Conservation (phyloP, 1,140 invertebrate species). For the Lerema accius region DNA sequence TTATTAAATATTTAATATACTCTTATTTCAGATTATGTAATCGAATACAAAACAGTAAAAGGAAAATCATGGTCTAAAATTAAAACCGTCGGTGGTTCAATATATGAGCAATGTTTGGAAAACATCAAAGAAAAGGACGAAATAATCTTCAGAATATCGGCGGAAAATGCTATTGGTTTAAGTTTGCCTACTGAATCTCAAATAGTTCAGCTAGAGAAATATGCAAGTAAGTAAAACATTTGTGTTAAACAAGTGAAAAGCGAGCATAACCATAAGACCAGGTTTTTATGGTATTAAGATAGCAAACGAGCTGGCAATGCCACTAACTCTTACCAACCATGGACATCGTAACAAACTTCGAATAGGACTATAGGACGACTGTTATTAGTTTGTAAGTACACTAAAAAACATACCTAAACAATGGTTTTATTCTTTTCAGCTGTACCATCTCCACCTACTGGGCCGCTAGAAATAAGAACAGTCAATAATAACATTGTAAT, state of each 20-base stretch:
- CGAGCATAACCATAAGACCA: too few relatives aligned
- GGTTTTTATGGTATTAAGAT: too few relatives aligned
- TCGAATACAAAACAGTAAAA: slow-evolving; percentile 92
- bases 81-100: slow-evolving; percentile 90
- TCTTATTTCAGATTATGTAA: slow-evolving; percentile 92
- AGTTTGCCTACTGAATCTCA: slow-evolving; percentile 91
- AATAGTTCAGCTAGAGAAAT: slow-evolving; percentile 93
- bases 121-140: slow-evolving; percentile 95
- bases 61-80: slow-evolving; percentile 95
- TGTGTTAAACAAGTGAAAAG: too few relatives aligned
- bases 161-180: slow-evolving; percentile 94
- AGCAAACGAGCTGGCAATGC: too few relatives aligned
- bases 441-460: slow-evolving; percentile 94
- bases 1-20: too few relatives aligned
- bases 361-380: too few relatives aligned
- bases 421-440: slow-evolving; percentile 82
- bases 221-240: slow-evolving; percentile 93
- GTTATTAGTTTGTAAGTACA: too few relatives aligned
- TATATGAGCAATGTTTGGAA: slow-evolving; percentile 90
- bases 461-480: slow-evolving; percentile 92
- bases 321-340: too few relatives aligned
- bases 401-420: background rate
- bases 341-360: too few relatives aligned
- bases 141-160: slow-evolving; percentile 95
- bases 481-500: slow-evolving; percentile 92